Percentiles rank a stretch among this genome's conserved stretches.
phyloP scores from a whole-genome alignment of 2,888 invertebrate species.

The Lymantria dispar region DNA sequence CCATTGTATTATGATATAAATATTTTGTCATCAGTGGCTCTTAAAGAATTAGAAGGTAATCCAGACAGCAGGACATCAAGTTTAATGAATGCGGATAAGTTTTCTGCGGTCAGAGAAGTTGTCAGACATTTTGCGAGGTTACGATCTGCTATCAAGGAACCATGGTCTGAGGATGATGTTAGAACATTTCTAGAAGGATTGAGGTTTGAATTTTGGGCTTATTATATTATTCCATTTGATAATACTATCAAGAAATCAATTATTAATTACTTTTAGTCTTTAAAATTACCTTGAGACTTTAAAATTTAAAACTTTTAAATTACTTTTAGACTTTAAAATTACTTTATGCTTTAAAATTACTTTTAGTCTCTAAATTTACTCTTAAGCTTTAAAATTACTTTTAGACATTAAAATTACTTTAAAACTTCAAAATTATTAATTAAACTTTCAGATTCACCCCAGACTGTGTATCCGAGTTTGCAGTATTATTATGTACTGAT shows the following conservation, averaged over 20 bases:
- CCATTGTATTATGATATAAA: no score
- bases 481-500: constrained; percentile 56
- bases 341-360: no score
- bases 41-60: constrained; percentile 71
- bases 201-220: constrained; percentile 36
- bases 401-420: no score
- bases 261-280: no score
- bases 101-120: constrained; percentile 63
- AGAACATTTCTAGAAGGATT: constrained; percentile 58
- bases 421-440: no score
- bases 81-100: constrained; percentile 66
- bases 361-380: no score
- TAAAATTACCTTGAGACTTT: no score
- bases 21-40: constrained; percentile 50
- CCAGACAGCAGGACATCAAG: constrained; percentile 67
- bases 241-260: no score
- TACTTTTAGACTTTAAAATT: no score
- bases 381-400: no score
- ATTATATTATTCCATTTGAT: background rate
- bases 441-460: constrained; percentile 50
- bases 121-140: constrained; percentile 60
- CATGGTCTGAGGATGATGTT: constrained; percentile 56
- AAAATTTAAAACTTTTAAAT: no score
- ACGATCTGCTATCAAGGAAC: constrained; percentile 51
- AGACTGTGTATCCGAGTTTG: constrained; percentile 60